phyloP scores from a whole-genome alignment of 1,140 invertebrate species.

The Trichoplusia ni region DNA sequence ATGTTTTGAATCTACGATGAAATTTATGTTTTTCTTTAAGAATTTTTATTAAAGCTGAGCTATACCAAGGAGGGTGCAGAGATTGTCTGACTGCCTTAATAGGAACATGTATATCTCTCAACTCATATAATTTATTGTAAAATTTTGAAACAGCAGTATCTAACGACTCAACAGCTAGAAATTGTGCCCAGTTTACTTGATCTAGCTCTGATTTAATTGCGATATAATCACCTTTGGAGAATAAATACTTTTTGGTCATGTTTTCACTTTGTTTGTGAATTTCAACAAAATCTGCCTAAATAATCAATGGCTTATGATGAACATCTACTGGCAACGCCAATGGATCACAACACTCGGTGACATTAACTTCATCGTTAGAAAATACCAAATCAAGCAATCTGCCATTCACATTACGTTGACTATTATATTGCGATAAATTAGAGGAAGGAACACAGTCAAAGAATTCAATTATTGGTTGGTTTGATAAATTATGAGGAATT shows the following conservation, averaged over 20 bases:
- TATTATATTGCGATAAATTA: slow-evolving; percentile 15
- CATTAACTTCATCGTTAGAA: background rate
- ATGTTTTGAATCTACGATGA: background rate
- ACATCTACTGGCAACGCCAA: slow-evolving; percentile 4
- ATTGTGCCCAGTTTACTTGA: background rate
- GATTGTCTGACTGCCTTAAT: background rate
- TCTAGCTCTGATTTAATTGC: background rate
- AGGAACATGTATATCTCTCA: slow-evolving; percentile 9
- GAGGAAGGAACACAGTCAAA: slow-evolving; percentile 18
- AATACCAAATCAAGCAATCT: slow-evolving; percentile 10
- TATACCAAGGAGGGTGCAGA: slow-evolving; percentile 8
- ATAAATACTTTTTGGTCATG: background rate
- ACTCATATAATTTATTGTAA: slow-evolving; percentile 17
- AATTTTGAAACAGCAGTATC: background rate
- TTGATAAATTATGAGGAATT: background rate
- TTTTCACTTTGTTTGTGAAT: background rate
- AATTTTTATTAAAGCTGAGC: slow-evolving; percentile 6
- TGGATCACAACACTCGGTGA: slow-evolving; percentile 13
- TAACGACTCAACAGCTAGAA: background rate
- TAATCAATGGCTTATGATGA: background rate
- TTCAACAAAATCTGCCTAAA: background rate
- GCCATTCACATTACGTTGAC: background rate
- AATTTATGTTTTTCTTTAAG: slow-evolving; percentile 16
- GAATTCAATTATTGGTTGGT: background rate
- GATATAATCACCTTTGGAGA: background rate